Base-by-base conservation (phyloP, 1,140 invertebrate species). In the Zaprionus camerounensis region DNA sequence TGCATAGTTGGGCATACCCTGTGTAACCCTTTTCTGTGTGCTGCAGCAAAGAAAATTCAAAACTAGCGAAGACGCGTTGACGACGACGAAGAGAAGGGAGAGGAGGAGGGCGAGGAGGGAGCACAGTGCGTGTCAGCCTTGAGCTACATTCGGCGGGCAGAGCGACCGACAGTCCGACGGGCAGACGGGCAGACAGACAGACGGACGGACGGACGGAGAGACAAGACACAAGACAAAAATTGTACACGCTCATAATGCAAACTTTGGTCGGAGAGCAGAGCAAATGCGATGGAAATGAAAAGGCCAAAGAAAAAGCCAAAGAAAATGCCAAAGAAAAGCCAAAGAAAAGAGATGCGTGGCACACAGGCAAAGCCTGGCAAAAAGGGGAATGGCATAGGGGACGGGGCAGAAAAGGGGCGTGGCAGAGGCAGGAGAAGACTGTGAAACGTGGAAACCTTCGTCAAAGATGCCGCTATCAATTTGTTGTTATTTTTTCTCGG, bases 161-260 rank as follows among this genome's bases (percentile, higher is more conserved):
- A 56, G 46, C 41, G 65, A 36, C 49, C 44, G 20, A 22, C n/a
- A n/a, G 38, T 9, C 46, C 13, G 49, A 38, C 11, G 5, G 28
- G 11, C 17, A 5, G 63, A 15, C n/a, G 4, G 49, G 3, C 31
- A 31, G 34, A 51, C n/a, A 20, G 22, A 26, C 17, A 15, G 7
- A 13, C 1, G 11, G 57, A 17, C 22, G 20, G 24, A 4, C 34
- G 15, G 69, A 34, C 6, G 41, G 26, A 31, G 2, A 20, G 12
- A 44, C 36, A 24, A 26, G 24, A 13, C 3, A 38, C 3, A 38
- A 68, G 6, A 51, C 46, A 77, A 71, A 62, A 76, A 71, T 70
- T 51, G 55, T 71, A 86, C 77, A 81, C 78, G 67, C 59, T 73
- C 78, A 84, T 84, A 81, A 85, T 84, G 78, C 82, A 81, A 81